Evolutionary conservation across 2,113 vertebrate genomes (phyloP).

Genomic region (Cygnus buccinator): DNA sequence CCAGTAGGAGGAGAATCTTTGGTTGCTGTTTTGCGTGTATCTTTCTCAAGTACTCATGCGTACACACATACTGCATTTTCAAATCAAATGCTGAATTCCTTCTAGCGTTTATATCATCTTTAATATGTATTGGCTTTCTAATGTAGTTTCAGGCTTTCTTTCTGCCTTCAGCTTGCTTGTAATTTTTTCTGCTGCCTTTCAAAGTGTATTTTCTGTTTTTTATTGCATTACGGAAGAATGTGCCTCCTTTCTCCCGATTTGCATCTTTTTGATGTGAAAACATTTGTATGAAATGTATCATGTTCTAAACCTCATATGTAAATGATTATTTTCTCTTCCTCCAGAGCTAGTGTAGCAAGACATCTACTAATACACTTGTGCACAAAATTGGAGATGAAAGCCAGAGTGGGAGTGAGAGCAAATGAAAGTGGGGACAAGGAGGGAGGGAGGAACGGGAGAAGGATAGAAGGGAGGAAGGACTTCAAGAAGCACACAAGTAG

Average conservation of each 20-base stretch:
- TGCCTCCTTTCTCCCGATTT: neutral
- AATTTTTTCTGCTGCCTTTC: neutral
- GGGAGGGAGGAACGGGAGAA: neutral
- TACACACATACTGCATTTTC: neutral
- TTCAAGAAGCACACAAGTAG: neutral
- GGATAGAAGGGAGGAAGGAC: neutral
- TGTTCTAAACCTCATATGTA: neutral
- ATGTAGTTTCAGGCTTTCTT: neutral
- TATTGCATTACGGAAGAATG: neutral
- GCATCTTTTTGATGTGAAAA: conserved; percentile 42
- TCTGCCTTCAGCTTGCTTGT: neutral
- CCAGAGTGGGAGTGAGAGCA: neutral
- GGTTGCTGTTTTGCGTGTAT: neutral
- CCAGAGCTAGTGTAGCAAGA: neutral
- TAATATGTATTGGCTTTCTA: conserved; percentile 21
- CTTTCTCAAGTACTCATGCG: neutral
- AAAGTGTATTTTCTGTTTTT: neutral
- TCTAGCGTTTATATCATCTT: neutral
- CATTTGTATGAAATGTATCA: neutral
- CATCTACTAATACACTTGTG: neutral
- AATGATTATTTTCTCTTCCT: neutral
- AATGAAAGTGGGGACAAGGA: neutral
- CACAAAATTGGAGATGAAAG: neutral
- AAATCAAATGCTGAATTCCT: neutral
- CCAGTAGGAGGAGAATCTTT: neutral